Base-by-base conservation (phyloP, 1,140 invertebrate species). In the Plectus sambesii region DNA sequence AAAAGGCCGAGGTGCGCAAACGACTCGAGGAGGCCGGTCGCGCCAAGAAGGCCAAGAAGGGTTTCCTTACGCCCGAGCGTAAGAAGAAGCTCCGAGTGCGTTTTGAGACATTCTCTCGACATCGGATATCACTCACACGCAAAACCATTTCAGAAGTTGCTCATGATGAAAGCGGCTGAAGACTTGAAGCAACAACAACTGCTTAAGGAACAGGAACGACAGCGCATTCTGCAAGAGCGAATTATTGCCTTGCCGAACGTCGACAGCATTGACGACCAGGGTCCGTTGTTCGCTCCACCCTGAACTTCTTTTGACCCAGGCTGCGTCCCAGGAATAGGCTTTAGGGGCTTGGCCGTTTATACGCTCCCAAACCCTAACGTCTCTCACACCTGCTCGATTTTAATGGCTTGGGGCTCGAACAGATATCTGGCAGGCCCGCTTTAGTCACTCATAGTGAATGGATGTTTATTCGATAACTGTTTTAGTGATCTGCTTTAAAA, bases 111-210 rank as follows among this genome's bases (percentile, higher is more conserved):
- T 8, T 9, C n/a, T 20, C n/a, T 48, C 19, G 0, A 3, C 6
- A 5, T 38, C 8, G 15, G 17, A 5, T 1, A 24, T 19, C 5
- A 15, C 20, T 23, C 42, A 56, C 15, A 22, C 6, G 6, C 20
- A 1, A 20, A 24, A 43, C 38, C 30, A 35, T 67, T 73, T 12
- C 66, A 79, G 76, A 72, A 94, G 78, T 77, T 98, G 76, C 79
- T 98, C 77, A 90, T 94, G 82, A 90, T 96, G 77, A 98, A 97
- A 80, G 93, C 93, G 69, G 92, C 93, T 64, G 93, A 98, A 75
- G 92, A 98, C 75, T 78, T 98, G 76, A 96, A 96, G 78, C 93
- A 93, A 72, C 90, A 98, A 78, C 92, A 97, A 73, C 88, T 94
- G 76, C 82, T 87, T 70, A 94, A 96, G 78, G 87, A 89, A 26